Evolutionary conservation across 2,888 invertebrate species (phyloP).

Genomic region (Julus scanicus): DNA sequence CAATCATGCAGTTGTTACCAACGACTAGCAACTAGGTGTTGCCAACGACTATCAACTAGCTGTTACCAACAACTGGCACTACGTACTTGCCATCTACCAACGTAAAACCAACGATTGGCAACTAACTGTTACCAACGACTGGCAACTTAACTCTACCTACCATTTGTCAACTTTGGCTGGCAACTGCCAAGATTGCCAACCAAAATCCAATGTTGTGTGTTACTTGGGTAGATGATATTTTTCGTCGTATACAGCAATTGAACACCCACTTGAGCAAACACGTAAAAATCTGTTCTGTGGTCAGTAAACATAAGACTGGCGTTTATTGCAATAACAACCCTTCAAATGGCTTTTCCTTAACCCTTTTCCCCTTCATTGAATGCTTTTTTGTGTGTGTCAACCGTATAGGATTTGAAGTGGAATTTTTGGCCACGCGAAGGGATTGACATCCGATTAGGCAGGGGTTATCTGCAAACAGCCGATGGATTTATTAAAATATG

Average conservation of each 20-base stretch:
- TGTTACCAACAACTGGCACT: too few species aligned
- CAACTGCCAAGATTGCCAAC: too few species aligned
- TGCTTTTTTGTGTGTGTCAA: neutral
- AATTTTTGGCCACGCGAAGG: constrained; percentile 23
- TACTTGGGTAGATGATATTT: neutral
- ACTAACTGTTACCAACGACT: too few species aligned
- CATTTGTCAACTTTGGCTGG: too few species aligned
- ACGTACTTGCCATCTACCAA: too few species aligned
- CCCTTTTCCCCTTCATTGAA: neutral
- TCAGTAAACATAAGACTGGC: neutral
- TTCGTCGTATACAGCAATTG: neutral
- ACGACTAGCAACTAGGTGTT: too few species aligned
- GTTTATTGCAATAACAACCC: neutral
- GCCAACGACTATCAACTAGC: too few species aligned
- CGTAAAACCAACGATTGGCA: too few species aligned
- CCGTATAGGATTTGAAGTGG: neutral
- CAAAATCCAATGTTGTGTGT: too few species aligned
- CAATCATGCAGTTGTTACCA: too few species aligned
- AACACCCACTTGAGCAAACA: neutral
- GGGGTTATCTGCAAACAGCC: neutral
- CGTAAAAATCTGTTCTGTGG: neutral
- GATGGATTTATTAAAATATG: constrained; percentile 14
- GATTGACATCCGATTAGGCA: neutral
- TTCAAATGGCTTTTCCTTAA: neutral
- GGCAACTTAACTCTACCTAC: too few species aligned